Evolutionary conservation across 2,113 vertebrate genomes (phyloP), one percentile per base, ranked within the genome.

Genomic region (Perca fluviatilis): DNA sequence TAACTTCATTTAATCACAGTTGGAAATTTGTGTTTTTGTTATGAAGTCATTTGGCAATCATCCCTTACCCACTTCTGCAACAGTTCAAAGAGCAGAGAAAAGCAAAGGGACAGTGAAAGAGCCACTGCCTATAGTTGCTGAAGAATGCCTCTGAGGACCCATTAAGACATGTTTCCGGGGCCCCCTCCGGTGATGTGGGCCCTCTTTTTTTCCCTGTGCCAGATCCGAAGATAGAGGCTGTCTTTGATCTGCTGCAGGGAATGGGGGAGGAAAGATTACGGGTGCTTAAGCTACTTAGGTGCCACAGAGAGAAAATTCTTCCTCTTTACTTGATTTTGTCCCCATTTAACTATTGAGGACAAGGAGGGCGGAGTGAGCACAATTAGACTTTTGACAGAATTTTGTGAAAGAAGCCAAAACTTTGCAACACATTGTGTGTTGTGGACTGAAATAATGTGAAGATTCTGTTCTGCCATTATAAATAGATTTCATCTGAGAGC

Each of bases 181-280:
- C 86, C 89, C 79, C 84, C n/a, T n/a, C 87, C 43, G 18, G 33
- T 51, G 65, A 82, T 58, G 69, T 83, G 80, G 82, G 81, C 80
- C 82, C 86, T 84, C 77, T 47, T 86, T 77, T 77, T 82, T 79
- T 61, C 65, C 19, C 60, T 5, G 9, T 46, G 46, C 77, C 69
- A 85, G 84, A 86, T 80, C 72, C 73, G 8, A 82, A 91, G 82
- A 86, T 87, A 78, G 82, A 73, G 68, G 79, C 63, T 50, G 67
- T 62, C 94, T 94, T 94, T 94, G 93, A 94, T 93, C 86, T 85
- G 76, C 63, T 50, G 79, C 27, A 68, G 61, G 11, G 66, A 82
- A 66, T 9, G 62, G 46, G 46, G 61, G 57, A 47, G 49, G 58
- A 63, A 78, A 90, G 90, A 90, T 91, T 91, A 91, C 27, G n/a